These are phyloP conservation scores for Fistularia commersonii DNA, from an alignment of 2,797 vertebrate species.

Conservation along the genomic window DNA sequence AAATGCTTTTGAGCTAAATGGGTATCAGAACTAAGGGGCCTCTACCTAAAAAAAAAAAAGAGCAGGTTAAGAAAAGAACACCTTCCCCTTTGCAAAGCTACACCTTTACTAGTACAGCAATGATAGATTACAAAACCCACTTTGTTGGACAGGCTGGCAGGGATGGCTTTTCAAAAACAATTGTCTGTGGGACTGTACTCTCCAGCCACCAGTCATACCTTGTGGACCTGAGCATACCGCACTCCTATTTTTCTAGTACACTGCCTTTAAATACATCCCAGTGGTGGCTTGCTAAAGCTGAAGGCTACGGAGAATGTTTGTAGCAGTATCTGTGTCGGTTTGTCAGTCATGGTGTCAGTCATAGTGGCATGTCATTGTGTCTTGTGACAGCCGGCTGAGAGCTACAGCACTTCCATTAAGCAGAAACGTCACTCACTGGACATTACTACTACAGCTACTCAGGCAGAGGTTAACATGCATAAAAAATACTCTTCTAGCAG, in stretches of 20 bases:
- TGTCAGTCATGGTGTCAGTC: constrained; percentile 36
- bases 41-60: constrained; percentile 35
- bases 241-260: not conserved
- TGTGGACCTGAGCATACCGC: too few species aligned
- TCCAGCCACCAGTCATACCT: not conserved
- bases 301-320: constrained; percentile 9
- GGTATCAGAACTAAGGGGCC: constrained; percentile 10
- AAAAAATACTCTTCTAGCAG: not conserved
- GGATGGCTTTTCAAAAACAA: constrained; percentile 29
- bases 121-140: constrained; percentile 47
- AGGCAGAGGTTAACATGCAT: constrained; percentile 16
- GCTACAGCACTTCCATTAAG: constrained; percentile 61
- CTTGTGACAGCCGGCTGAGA: constrained; percentile 54
- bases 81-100: constrained; percentile 33
- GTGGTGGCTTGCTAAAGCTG: constrained; percentile 8
- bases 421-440: constrained; percentile 49
- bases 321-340: constrained; percentile 26
- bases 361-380: constrained; percentile 56
- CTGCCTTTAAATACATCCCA: constrained; percentile 4
- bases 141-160: constrained; percentile 17
- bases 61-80: constrained; percentile 16
- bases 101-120: constrained; percentile 27
- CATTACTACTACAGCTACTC: constrained; percentile 27
- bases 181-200: constrained; percentile 7
- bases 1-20: constrained; percentile 32